phyloP scores from a whole-genome alignment of 2,113 vertebrate genomes.

The Nothocercus nigrocapillus region DNA sequence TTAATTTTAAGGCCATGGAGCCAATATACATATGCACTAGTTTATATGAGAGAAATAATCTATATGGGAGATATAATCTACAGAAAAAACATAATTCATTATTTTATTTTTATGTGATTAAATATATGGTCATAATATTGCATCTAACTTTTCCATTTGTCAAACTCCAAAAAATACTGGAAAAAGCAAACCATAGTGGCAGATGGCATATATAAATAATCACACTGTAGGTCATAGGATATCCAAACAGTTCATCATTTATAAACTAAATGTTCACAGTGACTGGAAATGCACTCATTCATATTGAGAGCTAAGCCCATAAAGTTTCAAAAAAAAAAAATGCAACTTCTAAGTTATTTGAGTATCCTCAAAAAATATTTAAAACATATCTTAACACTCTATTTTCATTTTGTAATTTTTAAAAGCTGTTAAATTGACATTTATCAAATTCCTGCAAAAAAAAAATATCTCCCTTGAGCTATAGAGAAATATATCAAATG shows the following conservation, averaged over 20 bases:
- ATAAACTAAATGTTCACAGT: not conserved
- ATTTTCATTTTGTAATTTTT: not conserved
- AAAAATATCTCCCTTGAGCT: not conserved
- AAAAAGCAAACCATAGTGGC: not conserved
- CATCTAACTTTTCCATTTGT: not conserved
- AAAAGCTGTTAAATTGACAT: not conserved
- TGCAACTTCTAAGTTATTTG: not conserved
- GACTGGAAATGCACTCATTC: not conserved
- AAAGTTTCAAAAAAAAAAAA: not conserved
- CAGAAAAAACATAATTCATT: not conserved
- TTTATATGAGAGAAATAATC: not conserved
- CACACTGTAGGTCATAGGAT: not conserved
- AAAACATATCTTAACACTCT: not conserved
- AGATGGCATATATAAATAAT: not conserved
- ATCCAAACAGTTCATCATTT: not conserved
- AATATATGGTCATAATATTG: not conserved
- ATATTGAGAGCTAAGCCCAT: not conserved
- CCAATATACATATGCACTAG: not conserved
- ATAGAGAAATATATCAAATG: not conserved
- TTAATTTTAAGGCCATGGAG: not conserved
- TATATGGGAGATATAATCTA: not conserved
- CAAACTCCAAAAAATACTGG: not conserved
- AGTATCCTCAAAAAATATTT: not conserved
- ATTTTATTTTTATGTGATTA: not conserved
- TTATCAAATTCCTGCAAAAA: not conserved